Base-by-base conservation (phyloP, 2,888 invertebrate species). In the Epiblema foenella region DNA sequence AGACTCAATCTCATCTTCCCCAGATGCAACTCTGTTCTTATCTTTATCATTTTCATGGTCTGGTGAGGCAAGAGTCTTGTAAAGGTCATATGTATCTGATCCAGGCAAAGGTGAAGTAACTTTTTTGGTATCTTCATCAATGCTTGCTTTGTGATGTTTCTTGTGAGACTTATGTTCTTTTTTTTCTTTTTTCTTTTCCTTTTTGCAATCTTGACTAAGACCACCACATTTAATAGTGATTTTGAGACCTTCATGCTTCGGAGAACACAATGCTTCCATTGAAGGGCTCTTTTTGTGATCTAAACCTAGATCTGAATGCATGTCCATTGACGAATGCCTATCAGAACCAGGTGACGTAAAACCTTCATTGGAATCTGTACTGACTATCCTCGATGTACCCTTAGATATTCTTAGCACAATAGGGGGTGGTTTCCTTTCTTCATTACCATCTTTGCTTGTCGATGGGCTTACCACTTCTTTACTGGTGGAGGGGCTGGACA, bases 341-440 rank as follows among this genome's bases (percentile, higher is more conserved):
- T 94, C 94, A 75, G 93, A 91, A 74, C 90, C 89, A 68, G 94
- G 94, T 64, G 94, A 94, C 76, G 93, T 94, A 62, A 93, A 92
- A 64, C 94, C 94, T 83, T 94, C 94, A 90, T 95, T 95, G 70
- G 95, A 95, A 81, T 95, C 95, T 65, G 95, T 95, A 81, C 95
- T 95, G 68, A 95, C 95, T 83, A 95, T 93, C 77, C 95, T 94
- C 63, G 95, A 95, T 69, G 95, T 95, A 64, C 95, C 95, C 90
- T 97, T 97, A 77, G 97, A 97, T 94, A 98, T 98, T 90, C 98
- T 95, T 75, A 98, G 91, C 68, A 98, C 97, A 82, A 98, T 98
- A 29, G 98, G 98, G 57, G 97, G 97, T 86, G 96, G 95, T 77
- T 94, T 94, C 42, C 90, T 85, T 77, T 93, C 93, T 72, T 93